These are phyloP conservation scores for Cetoscarus ocellatus DNA, from an alignment of 2,797 vertebrate species.

Conservation along the genomic window DNA sequence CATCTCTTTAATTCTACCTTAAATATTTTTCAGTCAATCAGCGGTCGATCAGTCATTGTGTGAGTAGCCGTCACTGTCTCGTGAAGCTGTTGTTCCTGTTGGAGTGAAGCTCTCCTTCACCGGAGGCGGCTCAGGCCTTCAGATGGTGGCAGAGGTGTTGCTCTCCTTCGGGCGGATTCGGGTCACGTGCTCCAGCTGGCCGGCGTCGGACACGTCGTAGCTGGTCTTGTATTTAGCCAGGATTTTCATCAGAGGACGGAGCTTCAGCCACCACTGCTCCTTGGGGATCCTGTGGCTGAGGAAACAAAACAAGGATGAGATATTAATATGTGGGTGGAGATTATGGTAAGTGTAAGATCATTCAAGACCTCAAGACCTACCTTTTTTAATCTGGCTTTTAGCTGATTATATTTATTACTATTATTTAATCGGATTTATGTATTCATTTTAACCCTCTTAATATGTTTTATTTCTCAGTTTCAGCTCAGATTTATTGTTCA, in stretches of 20 bases:
- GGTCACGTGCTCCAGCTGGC: conserved; percentile 91
- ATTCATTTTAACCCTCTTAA: too few relatives aligned
- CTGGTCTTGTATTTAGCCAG: conserved; percentile 88
- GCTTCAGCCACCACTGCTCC: conserved; percentile 98
- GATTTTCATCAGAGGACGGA: conserved; percentile 95
- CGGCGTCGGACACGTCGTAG: conserved; percentile 91
- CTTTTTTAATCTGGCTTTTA: too few relatives aligned
- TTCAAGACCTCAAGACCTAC: too few relatives aligned
- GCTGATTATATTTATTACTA: too few relatives aligned
- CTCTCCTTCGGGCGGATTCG: conserved; percentile 75
- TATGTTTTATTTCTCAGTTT: too few relatives aligned
- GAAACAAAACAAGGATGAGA: not conserved
- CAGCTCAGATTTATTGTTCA: too few relatives aligned
- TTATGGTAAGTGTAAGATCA: too few relatives aligned
- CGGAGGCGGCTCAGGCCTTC: not conserved
- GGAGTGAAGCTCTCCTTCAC: not conserved
- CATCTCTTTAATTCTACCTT: conserved; percentile 21
- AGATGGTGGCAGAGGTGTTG: conserved; percentile 71
- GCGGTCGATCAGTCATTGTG: conserved; percentile 29
- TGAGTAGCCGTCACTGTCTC: conserved; percentile 32
- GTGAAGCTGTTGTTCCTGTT: conserved; percentile 31
- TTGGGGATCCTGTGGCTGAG: conserved; percentile 94
- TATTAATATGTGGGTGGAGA: not conserved
- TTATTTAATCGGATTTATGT: too few relatives aligned
- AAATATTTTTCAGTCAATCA: conserved; percentile 26